phyloP scores from a whole-genome alignment of 2,113 vertebrate species.

The Pseudopodoces humilis region DNA sequence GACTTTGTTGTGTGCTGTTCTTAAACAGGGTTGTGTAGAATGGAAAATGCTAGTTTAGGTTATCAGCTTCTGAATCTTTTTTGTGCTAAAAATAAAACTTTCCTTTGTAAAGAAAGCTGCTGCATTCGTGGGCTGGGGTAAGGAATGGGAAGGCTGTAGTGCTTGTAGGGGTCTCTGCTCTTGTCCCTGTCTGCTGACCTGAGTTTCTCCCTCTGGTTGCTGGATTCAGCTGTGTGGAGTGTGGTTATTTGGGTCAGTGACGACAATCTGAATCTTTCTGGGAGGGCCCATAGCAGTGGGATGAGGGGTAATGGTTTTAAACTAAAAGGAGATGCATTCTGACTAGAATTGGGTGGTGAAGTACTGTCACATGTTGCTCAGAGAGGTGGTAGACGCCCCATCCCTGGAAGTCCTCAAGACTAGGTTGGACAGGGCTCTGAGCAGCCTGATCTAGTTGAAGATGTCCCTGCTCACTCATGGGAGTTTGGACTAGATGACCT shows the following conservation, averaged over 20 bases:
- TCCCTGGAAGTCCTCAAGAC: neutral
- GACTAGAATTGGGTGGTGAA: neutral
- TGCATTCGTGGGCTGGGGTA: neutral
- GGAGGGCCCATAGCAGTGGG: neutral
- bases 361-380: neutral
- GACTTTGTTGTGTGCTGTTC: neutral
- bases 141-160: neutral
- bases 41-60: neutral
- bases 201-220: neutral
- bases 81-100: neutral
- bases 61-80: neutral
- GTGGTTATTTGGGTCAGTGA: neutral
- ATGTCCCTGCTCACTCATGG: fast-evolving
- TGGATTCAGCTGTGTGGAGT: neutral
- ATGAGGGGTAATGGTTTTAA: neutral
- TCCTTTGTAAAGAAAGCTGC: neutral
- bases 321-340: neutral
- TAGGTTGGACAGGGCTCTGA: neutral
- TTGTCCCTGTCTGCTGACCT: neutral
- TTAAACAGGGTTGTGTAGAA: neutral
- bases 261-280: neutral
- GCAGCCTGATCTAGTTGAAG: neutral
- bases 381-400: neutral
- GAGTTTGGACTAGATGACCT: neutral
- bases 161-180: neutral